Evolutionary conservation across 2,113 vertebrate species (phyloP).

Genomic region (Orcinus orca): DNA sequence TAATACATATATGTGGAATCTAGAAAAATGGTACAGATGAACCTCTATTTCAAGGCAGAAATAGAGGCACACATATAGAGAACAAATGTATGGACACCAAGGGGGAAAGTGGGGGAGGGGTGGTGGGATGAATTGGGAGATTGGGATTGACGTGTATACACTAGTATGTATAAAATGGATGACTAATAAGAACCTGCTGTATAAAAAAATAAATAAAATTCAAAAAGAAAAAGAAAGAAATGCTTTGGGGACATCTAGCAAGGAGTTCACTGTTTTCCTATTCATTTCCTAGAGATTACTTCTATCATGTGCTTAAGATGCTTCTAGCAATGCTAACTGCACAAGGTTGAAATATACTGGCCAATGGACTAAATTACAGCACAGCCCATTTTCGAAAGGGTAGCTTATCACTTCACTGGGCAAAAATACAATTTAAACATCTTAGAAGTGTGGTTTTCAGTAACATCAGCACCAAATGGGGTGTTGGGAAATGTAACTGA

Average conservation of each 20-base stretch:
- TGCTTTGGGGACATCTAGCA: not conserved
- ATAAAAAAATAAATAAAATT: too few relatives aligned
- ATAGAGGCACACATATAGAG: too few relatives aligned
- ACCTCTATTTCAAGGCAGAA: too few relatives aligned
- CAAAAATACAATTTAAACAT: constrained; percentile 74
- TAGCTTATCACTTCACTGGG: constrained; percentile 43
- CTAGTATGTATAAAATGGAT: too few relatives aligned
- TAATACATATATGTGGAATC: too few relatives aligned
- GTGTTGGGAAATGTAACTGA: constrained; percentile 53
- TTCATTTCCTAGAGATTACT: constrained; percentile 30
- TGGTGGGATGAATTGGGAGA: too few relatives aligned
- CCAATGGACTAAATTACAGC: constrained; percentile 50
- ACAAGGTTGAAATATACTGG: constrained; percentile 1
- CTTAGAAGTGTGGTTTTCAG: constrained; percentile 61
- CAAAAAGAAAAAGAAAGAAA: not conserved
- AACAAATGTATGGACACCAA: too few relatives aligned
- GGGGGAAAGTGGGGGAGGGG: too few relatives aligned
- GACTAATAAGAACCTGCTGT: too few relatives aligned
- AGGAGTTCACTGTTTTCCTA: constrained; percentile 35
- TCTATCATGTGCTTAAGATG: not conserved
- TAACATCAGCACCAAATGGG: constrained; percentile 71
- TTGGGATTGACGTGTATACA: too few relatives aligned
- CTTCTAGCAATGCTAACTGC: constrained; percentile 39
- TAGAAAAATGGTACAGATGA: too few relatives aligned
- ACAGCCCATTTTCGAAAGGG: constrained; percentile 52